Conservation (phyloP, 2,797 vertebrate genomes). For the Spea hammondii region DNA sequence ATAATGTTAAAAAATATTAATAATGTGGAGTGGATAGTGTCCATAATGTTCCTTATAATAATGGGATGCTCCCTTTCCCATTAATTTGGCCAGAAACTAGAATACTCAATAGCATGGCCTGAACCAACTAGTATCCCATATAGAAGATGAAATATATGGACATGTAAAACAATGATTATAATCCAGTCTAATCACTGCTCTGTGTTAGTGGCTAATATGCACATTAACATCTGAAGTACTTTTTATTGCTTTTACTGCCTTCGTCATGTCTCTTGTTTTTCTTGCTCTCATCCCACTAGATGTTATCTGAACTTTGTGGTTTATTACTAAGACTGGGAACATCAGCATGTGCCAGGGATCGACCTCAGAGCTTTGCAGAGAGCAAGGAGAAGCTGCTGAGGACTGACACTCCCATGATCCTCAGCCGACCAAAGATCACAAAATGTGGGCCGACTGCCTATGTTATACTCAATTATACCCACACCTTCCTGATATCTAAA, state of each 20-base stretch:
- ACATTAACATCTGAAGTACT: constrained; percentile 53
- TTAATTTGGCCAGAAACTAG: not conserved
- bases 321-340: constrained; percentile 18
- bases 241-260: constrained; percentile 51
- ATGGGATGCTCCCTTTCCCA: too few relatives aligned
- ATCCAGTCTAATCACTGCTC: not conserved
- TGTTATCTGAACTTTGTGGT: constrained; percentile 45
- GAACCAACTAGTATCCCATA: not conserved
- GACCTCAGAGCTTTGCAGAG: not conserved
- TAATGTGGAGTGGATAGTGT: too few relatives aligned
- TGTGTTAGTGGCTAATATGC: constrained; percentile 23
- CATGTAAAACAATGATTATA: not conserved
- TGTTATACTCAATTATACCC: too few relatives aligned
- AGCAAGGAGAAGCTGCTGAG: not conserved
- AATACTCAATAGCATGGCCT: not conserved
- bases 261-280: constrained; percentile 48
- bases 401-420: too few relatives aligned
- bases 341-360: not conserved
- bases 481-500: too few relatives aligned
- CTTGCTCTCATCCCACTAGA: constrained; percentile 55
- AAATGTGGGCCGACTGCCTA: too few relatives aligned
- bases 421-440: too few relatives aligned
- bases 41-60: too few relatives aligned
- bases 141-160: not conserved
- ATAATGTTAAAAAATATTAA: constrained; percentile 5